Percentiles rank a stretch among this genome's conserved stretches.
Evolutionary conservation across 2,797 vertebrate genomes (phyloP).

Genomic region (Megalops cyprinoides): DNA sequence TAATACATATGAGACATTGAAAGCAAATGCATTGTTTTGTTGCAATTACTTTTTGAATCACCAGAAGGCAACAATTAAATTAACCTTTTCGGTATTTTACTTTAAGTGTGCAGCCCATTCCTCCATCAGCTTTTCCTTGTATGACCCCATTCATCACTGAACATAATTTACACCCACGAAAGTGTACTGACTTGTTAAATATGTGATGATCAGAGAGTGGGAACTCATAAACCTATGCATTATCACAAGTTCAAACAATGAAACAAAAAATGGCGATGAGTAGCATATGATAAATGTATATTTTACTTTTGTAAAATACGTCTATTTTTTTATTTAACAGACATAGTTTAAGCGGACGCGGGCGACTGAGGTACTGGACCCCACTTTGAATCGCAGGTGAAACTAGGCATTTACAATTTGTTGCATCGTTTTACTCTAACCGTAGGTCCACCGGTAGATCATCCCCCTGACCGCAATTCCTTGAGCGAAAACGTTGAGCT

Average conservation of each 20-base stretch:
- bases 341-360: not conserved
- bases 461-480: not conserved
- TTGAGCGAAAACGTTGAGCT: not conserved
- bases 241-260: not conserved
- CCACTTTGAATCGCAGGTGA: not conserved
- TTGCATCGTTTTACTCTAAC: not conserved
- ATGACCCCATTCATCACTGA: not conserved
- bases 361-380: not conserved
- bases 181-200: not conserved
- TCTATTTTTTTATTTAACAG: not conserved
- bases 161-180: not conserved
- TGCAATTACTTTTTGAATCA: not conserved
- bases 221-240: not conserved
- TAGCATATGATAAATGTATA: no score
- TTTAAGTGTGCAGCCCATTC: not conserved
- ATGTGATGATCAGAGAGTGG: not conserved
- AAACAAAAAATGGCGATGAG: no score
- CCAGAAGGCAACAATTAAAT: not conserved
- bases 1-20: not conserved
- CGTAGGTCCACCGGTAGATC: not conserved
- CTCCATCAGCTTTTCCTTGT: not conserved
- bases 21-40: not conserved
- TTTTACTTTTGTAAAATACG: no score
- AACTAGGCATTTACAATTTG: not conserved
- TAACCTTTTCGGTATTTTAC: not conserved